Evolutionary conservation across 1,140 invertebrate genomes (phyloP), one percentile per base, ranked within the genome.

Genomic region (Drosophila burlai): DNA sequence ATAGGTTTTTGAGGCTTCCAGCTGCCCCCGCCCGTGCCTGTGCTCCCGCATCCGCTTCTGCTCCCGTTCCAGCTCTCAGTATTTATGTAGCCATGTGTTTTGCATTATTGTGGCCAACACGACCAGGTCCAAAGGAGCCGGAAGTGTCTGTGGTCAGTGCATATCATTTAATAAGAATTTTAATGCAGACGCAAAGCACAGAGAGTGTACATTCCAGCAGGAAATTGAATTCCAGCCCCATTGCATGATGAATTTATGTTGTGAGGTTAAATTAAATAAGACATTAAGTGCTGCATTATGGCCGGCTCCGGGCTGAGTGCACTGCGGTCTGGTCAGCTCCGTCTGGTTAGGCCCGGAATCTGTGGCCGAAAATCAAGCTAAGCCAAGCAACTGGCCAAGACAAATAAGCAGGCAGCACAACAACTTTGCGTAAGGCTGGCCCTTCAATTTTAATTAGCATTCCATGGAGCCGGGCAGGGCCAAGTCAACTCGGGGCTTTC

Each of bases 111-210:
- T 59, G 79, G 55, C 40, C 15, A 73, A 45, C 58, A 72, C 52
- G 61, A 34, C 42, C 42, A 40, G 49, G 24, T 36, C 62, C 49
- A 57, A 57, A 64, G 47, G 34, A 72, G 54, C 18, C 38, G 65
- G 26, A 71, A 43, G 29, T 45, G 31, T 46, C 29, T 49, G 49
- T 45, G 59, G 55, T 13, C 38, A 64, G 50, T 61, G 65, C 65
- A 59, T 64, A 80, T 80, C 66, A 72, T 45, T 76, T 64, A 80
- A 80, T 84, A 63, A 61, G 64, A 73, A 81, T 68, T 84, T 83
- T 55, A 81, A 73, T 84, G 72, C 65, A 64, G 60, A 68, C 49
- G 45, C 45, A 36, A 29, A 52, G 54, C 47, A 34, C 43, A 40
- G 42, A 43, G 46, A 46, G 13, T 46, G 40, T 38, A 76, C 42